Base-by-base conservation (phyloP, 2,113 vertebrate species). In the Helogale parvula region DNA sequence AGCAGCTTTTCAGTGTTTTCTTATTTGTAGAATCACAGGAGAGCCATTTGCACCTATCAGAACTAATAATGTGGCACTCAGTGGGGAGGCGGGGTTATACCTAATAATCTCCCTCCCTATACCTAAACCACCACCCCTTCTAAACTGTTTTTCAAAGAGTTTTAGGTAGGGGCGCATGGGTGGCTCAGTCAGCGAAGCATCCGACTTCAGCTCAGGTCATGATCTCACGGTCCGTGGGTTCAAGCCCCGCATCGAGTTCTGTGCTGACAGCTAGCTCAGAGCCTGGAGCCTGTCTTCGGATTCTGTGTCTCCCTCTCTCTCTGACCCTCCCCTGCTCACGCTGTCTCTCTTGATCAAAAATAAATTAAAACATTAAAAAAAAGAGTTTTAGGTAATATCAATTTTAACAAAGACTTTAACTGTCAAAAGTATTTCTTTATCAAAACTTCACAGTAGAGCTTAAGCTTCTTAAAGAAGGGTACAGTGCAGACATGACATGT, bases 401-500 rank as follows among this genome's bases (percentile, higher is more conserved):
- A 38, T 84, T 94, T 93, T 82, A 12, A 72, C 35, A 83, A 92
- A 92, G 45, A 0, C 17, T 92, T 77, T 81, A 93, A 33, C 93
- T 80, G 41, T 71, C 35, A 68, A 71, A 94, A 93, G 25, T 86
- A 71, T 90, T 92, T 77, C 9, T 81, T 89, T 93, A 76, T 47
- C 41, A 96, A 16, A 84, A 15, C 54, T 60, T 83, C 27, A 52
- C 21, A 38, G 31, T 57, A 66, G 88, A 96, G 66, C 27, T 94
- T 83, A 79, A 72, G 33, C 50, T 88, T 88, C 38, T 88, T 65
- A 74, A 68, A 50, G 25, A 68, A 41, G 25, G 15, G 8, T 74
- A 17, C 57, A 74, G 21, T 68, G 8, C 29, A 85, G 54, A 80
- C 3, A 60, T 33, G 54, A 80, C 3, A 60, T 33, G 33, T 33